A percentile compares a stretch with the other conserved stretches of the same genome.
These are phyloP conservation scores for Calephelis nemesis DNA, from an alignment of 1,140 invertebrate species.

Conservation along the genomic window DNA sequence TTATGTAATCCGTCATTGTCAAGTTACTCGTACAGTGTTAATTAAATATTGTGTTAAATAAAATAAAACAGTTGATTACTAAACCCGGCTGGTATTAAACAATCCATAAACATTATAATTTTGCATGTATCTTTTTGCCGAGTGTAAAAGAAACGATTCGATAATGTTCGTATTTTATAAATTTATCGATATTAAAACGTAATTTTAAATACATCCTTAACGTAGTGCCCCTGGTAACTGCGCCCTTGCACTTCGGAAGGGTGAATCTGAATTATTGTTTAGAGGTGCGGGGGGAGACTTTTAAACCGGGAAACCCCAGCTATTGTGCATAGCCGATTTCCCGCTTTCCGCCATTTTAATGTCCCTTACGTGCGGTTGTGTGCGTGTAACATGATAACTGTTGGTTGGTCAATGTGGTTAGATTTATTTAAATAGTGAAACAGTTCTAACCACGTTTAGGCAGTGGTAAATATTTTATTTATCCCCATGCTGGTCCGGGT, in stretches of 20 bases:
- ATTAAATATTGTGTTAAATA: no score
- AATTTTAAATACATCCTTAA: conserved; percentile 23
- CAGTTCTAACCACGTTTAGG: background rate
- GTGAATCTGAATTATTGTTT: conserved; percentile 78
- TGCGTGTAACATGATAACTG: conserved; percentile 25
- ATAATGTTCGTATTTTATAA: background rate
- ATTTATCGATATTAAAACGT: conserved; percentile 36
- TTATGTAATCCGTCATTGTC: no score
- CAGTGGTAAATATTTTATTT: no score
- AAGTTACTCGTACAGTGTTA: no score
- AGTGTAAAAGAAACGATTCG: no score
- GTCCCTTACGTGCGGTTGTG: conserved; percentile 42
- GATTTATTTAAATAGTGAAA: background rate
- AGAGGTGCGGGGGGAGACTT: conserved; percentile 57
- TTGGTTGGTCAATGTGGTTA: background rate
- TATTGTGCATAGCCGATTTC: conserved; percentile 75
- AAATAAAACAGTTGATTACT: no score
- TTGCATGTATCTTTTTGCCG: no score
- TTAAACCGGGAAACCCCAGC: conserved; percentile 74
- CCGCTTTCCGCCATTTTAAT: conserved; percentile 73
- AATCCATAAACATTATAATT: no score
- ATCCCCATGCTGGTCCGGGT: no score
- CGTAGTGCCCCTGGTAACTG: conserved; percentile 58
- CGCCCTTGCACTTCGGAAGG: conserved; percentile 77
- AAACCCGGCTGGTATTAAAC: no score